Conservation (phyloP, 1,140 invertebrate species). For the Melipona quadrifasciata region DNA sequence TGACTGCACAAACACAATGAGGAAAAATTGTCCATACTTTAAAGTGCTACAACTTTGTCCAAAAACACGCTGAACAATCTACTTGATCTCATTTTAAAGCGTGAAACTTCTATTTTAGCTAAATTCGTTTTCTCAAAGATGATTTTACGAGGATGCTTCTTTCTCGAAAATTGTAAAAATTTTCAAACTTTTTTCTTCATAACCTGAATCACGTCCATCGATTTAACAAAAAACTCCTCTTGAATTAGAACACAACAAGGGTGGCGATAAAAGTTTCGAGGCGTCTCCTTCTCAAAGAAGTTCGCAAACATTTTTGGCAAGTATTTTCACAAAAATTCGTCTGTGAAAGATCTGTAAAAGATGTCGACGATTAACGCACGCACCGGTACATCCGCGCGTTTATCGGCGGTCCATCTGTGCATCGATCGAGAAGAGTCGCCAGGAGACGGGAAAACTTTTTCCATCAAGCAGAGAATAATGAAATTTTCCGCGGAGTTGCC, state of each 20-base stretch:
- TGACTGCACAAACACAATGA: background rate
- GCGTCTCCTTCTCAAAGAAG: background rate
- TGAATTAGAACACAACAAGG: no score
- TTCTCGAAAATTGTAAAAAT: no score
- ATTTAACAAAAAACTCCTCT: no score
- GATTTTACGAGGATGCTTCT: no score
- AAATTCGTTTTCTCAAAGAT: no score
- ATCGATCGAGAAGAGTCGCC: conserved; percentile 42
- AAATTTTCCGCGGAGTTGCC: conserved; percentile 53
- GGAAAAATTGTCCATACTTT: background rate
- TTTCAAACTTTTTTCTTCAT: no score
- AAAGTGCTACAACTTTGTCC: no score
- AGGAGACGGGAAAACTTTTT: conserved; percentile 56
- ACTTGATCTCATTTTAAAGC: no score
- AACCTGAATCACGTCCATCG: no score
- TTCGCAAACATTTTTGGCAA: background rate
- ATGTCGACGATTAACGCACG: conserved; percentile 46
- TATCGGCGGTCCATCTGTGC: conserved; percentile 53
- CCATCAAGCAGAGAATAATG: conserved; percentile 57
- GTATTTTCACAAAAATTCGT: background rate
- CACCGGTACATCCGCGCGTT: conserved; percentile 28
- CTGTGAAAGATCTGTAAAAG: conserved; percentile 2
- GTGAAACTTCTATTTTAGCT: no score
- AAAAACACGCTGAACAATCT: no score
- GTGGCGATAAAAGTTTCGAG: no score